Base-by-base conservation (phyloP, 2,888 invertebrate species). In the Miltochrista miniata region DNA sequence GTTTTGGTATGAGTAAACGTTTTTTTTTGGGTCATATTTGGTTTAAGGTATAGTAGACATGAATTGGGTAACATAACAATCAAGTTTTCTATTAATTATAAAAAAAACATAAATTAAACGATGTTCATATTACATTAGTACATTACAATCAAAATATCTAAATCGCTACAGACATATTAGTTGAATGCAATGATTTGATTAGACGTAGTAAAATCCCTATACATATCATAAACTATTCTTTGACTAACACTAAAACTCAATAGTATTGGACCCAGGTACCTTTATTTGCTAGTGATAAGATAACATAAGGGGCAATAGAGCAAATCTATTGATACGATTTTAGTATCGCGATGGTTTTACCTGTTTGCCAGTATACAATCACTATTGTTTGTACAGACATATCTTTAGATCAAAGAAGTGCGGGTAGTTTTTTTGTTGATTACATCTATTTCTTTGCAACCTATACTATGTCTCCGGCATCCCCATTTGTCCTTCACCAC, bases 261-360 rank as follows among this genome's bases (percentile, higher is more conserved):
- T 29, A n/a, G 29, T 7, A 18, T 36, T 43, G 18, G 29, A 50
- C 36, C 48, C 15, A 30, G 10, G 37, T 10, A 24, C 18, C 18
- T 24, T n/a, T 45, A 15, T 54, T 49, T 30, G 15, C 48, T 24
- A 13, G 42, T 49, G 56, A 63, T 65, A 57, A 63, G 64, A 63
- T 64, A 59, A 43, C 48, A 53, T 18, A 29, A 44, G 43, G 63
- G 53, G 51, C 54, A 64, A 51, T 55, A 50, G 42, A 15, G 44
- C 48, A 39, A 49, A 51, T 45, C 39, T 45, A 63, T 54, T 55
- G 48, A 56, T 43, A 51, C 30, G 38, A 51, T 45, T 8, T 30
- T 37, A 4, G 3, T 13, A 30, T 36, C 10, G 45, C 14, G 51
- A 49, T 62, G 24, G 39, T 36, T 49, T 18, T 37, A 15, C 24